phyloP scores from a whole-genome alignment of 2,797 vertebrate genomes.

The Trichosurus vulpecula region DNA sequence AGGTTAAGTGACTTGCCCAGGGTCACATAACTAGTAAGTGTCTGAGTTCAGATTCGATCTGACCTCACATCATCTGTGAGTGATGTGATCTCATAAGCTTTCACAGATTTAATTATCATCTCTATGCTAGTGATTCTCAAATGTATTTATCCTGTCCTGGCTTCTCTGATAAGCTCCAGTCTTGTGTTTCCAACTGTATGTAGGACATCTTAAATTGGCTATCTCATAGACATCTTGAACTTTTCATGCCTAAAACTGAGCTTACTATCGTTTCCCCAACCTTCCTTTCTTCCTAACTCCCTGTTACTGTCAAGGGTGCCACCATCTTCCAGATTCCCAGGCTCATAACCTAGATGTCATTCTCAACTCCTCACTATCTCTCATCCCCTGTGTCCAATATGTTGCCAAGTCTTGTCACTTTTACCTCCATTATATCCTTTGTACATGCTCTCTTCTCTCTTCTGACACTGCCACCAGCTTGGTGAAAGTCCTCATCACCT shows the following conservation, averaged over 20 bases:
- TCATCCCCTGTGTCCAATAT: not conserved
- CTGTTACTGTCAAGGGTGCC: too few species aligned
- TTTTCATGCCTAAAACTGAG: not conserved
- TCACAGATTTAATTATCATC: not conserved
- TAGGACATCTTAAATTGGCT: not conserved
- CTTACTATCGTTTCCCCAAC: not conserved
- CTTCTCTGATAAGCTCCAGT: not conserved
- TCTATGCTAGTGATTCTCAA: not conserved
- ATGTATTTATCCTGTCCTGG: not conserved
- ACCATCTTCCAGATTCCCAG: not conserved
- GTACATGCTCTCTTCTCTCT: not conserved
- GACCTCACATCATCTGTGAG: too few species aligned
- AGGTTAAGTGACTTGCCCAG: too few species aligned
- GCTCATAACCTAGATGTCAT: not conserved
- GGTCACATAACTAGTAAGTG: too few species aligned
- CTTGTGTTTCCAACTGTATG: not conserved
- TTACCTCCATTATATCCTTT: not conserved
- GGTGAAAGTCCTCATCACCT: not conserved
- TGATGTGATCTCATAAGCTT: too few species aligned
- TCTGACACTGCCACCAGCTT: not conserved
- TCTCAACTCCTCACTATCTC: not conserved
- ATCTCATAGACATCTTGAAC: not conserved
- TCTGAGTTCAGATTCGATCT: too few species aligned
- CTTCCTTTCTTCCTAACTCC: not conserved
- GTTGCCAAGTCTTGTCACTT: not conserved